A percentile compares a stretch with the other conserved stretches of the same genome.
Conservation (phyloP, 1,140 invertebrate genomes). For the Meteorus sp. region DNA sequence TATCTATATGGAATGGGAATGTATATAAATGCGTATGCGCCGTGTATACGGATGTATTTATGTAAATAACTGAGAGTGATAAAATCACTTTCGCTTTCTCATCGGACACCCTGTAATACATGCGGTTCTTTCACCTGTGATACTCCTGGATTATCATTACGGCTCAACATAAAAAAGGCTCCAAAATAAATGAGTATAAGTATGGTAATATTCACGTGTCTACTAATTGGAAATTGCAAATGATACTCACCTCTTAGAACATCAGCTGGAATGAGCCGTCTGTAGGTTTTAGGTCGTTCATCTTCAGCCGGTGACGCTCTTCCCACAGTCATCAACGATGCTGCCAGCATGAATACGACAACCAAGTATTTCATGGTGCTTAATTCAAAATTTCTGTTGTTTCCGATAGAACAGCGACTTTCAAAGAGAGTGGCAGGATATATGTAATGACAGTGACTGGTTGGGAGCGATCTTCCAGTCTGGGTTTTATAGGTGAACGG, state of each 20-base stretch:
- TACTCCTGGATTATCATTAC: too few relatives aligned
- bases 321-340: conserved; percentile 59
- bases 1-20: too few relatives aligned
- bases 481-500: conserved; percentile 51
- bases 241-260: conserved; percentile 73
- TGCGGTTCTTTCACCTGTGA: too few relatives aligned
- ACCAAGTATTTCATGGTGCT: conserved; percentile 51
- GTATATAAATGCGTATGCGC: too few relatives aligned
- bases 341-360: conserved; percentile 59
- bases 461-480: conserved; percentile 46
- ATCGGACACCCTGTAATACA: not conserved
- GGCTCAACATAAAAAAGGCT: too few relatives aligned
- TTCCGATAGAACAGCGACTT: conserved; percentile 21
- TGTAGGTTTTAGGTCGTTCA: conserved; percentile 69
- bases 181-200: too few relatives aligned
- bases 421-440: not conserved
- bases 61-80: too few relatives aligned
- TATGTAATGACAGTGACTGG: conserved; percentile 43
- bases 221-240: conserved; percentile 9
- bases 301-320: conserved; percentile 62
- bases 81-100: too few relatives aligned
- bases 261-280: conserved; percentile 81
- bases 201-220: too few relatives aligned
- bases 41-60: too few relatives aligned
- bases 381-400: conserved; percentile 1